A percentile compares a stretch with the other conserved stretches of the same genome.
Conservation (phyloP, 2,797 vertebrate genomes). For the Columba guinea region DNA sequence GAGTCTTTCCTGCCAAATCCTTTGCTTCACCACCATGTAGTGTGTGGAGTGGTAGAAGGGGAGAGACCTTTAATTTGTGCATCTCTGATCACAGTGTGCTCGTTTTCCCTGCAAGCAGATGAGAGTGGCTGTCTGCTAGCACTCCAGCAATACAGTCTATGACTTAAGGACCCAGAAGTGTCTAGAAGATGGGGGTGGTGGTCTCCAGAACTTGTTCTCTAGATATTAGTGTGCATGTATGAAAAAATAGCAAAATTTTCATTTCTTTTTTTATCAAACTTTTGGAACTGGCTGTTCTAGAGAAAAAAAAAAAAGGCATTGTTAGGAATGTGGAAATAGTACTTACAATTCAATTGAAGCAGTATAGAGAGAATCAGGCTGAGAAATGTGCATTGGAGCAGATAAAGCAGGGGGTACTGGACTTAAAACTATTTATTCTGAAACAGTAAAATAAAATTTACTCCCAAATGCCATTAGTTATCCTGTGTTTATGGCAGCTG, state of each 20-base stretch:
- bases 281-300: background rate
- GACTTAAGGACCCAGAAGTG: background rate
- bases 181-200: rapidly evolving
- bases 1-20: background rate
- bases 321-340: background rate
- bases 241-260: background rate
- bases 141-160: rapidly evolving
- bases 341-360: background rate
- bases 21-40: background rate
- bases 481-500: background rate
- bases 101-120: background rate
- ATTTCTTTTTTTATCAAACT: background rate
- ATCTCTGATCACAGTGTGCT: background rate
- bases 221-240: rapidly evolving
- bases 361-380: background rate
- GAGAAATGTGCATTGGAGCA: background rate
- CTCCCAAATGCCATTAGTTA: background rate
- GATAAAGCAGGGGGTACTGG: background rate
- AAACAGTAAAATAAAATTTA: background rate
- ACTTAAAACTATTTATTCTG: background rate
- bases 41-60: background rate
- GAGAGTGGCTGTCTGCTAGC: background rate
- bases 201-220: background rate
- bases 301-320: background rate
- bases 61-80: background rate